phyloP scores from a whole-genome alignment of 2,797 vertebrate genomes.

The Melopsittacus undulatus region DNA sequence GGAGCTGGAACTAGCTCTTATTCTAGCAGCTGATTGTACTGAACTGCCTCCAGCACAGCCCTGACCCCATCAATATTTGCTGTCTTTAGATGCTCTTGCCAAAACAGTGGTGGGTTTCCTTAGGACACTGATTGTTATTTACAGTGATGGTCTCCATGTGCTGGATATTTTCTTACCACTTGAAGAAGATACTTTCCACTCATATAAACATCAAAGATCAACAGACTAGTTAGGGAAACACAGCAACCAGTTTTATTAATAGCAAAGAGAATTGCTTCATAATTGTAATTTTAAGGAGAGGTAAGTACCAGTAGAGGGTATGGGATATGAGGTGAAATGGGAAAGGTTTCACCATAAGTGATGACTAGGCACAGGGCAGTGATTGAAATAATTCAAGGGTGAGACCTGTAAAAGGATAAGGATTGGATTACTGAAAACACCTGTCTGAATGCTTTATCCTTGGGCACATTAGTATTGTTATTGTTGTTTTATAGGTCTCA shows the following conservation, averaged over 20 bases:
- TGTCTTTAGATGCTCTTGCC: not conserved
- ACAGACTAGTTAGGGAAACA: not conserved
- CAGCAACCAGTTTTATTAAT: not conserved
- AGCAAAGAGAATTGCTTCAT: not conserved
- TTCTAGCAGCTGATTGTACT: not conserved
- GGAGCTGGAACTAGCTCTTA: not conserved
- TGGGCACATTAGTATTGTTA: not conserved
- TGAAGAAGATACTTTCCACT: not conserved
- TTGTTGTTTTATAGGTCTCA: not conserved
- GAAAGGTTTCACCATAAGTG: not conserved
- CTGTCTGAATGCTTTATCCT: not conserved
- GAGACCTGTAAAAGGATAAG: not conserved
- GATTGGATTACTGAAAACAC: not conserved
- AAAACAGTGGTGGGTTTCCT: not conserved
- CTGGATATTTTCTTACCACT: not conserved
- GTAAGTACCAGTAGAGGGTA: fast-evolving
- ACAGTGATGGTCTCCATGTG: not conserved
- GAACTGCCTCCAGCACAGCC: not conserved
- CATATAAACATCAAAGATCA: fast-evolving
- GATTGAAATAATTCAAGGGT: not conserved
- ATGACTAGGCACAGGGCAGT: not conserved
- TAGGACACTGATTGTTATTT: not conserved
- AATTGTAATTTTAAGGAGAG: not conserved
- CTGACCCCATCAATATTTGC: not conserved
- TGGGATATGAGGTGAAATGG: not conserved